phyloP scores from a whole-genome alignment of 2,888 invertebrate species.

The Xestia rhomboidea region DNA sequence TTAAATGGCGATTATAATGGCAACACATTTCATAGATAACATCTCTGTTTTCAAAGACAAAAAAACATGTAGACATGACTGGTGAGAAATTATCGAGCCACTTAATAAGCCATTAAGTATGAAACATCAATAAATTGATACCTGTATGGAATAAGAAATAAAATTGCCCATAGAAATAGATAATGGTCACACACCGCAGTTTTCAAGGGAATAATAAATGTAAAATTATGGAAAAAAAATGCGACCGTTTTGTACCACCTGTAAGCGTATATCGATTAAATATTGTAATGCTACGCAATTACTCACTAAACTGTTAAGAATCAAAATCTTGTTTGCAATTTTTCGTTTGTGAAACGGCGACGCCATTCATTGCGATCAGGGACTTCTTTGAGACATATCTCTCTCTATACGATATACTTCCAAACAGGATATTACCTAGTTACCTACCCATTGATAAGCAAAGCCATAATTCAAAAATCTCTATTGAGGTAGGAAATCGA shows the following conservation, averaged over 20 bases:
- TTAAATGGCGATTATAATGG: constrained; percentile 60
- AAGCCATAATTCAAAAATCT: neutral
- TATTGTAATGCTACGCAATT: constrained; percentile 51
- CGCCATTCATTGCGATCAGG: neutral
- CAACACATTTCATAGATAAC: constrained; percentile 61
- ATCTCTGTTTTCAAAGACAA: constrained; percentile 58
- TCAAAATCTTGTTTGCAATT: constrained; percentile 12
- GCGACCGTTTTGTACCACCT: constrained; percentile 30
- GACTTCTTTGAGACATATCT: neutral
- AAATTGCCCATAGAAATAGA: constrained; percentile 54
- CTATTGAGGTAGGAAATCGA: neutral
- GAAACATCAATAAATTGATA: constrained; percentile 67
- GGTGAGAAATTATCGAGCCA: constrained; percentile 75
- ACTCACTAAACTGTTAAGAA: constrained; percentile 24
- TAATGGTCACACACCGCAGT: constrained; percentile 41
- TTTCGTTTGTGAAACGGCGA: neutral
- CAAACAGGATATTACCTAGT: neutral
- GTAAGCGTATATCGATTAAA: constrained; percentile 42
- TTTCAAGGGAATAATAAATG: constrained; percentile 45
- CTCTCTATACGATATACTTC: neutral
- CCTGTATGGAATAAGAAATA: constrained; percentile 63
- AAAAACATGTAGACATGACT: constrained; percentile 66
- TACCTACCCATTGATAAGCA: neutral
- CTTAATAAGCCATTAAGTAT: constrained; percentile 67
- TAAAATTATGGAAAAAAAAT: constrained; percentile 51